Conservation (phyloP, 2,797 vertebrate genomes). For the Pempheris klunzingeri region DNA sequence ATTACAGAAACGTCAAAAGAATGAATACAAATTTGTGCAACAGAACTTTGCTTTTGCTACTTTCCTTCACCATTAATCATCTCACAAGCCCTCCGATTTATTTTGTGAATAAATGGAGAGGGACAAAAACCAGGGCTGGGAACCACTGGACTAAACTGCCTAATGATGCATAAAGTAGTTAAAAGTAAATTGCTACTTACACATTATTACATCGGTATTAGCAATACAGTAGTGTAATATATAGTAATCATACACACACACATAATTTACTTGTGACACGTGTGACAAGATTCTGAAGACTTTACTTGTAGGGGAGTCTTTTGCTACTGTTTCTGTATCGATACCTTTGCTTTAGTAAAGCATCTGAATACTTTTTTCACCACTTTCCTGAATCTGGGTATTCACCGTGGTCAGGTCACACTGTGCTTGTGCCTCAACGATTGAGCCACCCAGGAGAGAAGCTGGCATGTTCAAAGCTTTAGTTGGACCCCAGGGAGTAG, state of each 20-base stretch:
- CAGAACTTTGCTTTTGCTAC: not conserved
- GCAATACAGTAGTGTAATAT: not conserved
- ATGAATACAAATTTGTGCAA: not conserved
- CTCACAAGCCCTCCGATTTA: not conserved
- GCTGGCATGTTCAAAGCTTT: conserved; percentile 24
- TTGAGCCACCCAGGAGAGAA: not conserved
- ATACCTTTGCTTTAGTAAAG: not conserved
- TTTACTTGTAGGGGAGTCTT: not conserved
- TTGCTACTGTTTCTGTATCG: not conserved
- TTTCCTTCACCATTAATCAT: not conserved
- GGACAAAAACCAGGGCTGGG: too few relatives aligned
- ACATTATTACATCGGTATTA: conserved; percentile 23
- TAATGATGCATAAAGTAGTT: not conserved
- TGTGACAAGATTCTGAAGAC: too few relatives aligned
- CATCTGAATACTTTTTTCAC: not conserved
- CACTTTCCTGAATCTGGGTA: not conserved
- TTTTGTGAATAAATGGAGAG: not conserved
- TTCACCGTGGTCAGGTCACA: not conserved
- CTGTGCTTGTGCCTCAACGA: conserved; percentile 6
- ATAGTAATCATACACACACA: not conserved
- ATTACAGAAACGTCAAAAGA: not conserved
- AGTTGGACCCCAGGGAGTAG: conserved; percentile 21
- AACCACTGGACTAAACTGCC: not conserved
- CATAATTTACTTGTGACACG: too few relatives aligned
- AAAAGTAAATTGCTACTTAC: conserved; percentile 4